phyloP scores from a whole-genome alignment of 2,888 invertebrate species.

The Cotesia congregata region DNA sequence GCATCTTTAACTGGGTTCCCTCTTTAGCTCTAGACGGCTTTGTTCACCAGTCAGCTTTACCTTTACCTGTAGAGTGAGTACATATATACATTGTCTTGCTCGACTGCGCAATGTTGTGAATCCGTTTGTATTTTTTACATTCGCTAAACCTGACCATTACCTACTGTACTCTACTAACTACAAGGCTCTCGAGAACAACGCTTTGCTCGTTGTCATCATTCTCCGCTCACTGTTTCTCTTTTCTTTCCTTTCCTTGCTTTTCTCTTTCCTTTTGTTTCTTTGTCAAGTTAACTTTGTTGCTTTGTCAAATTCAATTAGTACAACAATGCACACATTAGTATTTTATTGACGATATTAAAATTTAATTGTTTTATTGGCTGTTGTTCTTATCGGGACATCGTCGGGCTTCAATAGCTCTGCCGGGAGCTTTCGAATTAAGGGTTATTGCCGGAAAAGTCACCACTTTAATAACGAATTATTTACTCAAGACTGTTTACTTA shows the following conservation, averaged over 20 bases:
- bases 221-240: background rate
- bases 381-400: slow-evolving; percentile 22
- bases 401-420: slow-evolving; percentile 19
- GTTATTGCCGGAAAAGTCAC: no score
- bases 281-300: slow-evolving; percentile 12
- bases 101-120: slow-evolving; percentile 22
- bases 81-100: slow-evolving; percentile 18
- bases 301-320: slow-evolving; percentile 14
- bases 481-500: no score
- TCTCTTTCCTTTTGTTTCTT: slow-evolving; percentile 17
- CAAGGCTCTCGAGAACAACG: slow-evolving; percentile 12
- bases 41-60: slow-evolving; percentile 22
- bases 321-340: slow-evolving; percentile 3
- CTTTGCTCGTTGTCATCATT: background rate
- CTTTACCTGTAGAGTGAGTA: slow-evolving; percentile 16
- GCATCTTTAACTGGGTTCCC: slow-evolving; percentile 2
- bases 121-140: slow-evolving; percentile 24
- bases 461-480: no score
- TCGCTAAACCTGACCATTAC: slow-evolving; percentile 28
- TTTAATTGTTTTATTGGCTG: background rate
- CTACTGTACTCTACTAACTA: slow-evolving; percentile 5
- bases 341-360: slow-evolving; percentile 28
- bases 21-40: slow-evolving; percentile 21
- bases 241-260: slow-evolving; percentile 17
- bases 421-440: background rate